phyloP scores from a whole-genome alignment of 1,140 invertebrate species.

The Diuraphis noxia region DNA sequence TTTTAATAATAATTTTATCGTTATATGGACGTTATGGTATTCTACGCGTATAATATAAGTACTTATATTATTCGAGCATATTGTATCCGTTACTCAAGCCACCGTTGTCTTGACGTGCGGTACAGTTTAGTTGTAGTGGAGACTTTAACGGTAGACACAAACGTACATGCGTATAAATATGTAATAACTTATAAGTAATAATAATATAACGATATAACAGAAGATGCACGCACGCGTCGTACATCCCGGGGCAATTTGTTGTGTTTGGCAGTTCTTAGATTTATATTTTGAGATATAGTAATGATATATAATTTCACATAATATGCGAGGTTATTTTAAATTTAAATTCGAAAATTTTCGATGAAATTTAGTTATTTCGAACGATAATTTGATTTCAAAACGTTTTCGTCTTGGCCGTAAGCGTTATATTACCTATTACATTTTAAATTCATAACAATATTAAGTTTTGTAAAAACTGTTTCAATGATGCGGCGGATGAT shows the following conservation, averaged over 20 bases:
- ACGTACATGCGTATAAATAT: neutral
- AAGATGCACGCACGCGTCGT: neutral
- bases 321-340: neutral
- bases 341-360: neutral
- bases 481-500: neutral
- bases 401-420: neutral
- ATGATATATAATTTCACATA: neutral
- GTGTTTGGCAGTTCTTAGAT: neutral
- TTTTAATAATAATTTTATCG: neutral
- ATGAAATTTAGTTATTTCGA: neutral
- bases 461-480: neutral
- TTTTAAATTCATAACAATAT: neutral
- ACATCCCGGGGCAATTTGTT: neutral
- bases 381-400: neutral
- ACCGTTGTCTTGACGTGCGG: neutral
- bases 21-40: neutral
- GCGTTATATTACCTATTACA: neutral
- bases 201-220: neutral
- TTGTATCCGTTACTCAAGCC: neutral
- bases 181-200: too few species aligned
- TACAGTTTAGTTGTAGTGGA: neutral
- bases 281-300: neutral
- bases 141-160: slow-evolving; percentile 39
- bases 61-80: neutral
- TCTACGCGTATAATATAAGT: neutral